Evolutionary conservation across 2,113 vertebrate species (phyloP).

Genomic region (Brevimyrus niger): DNA sequence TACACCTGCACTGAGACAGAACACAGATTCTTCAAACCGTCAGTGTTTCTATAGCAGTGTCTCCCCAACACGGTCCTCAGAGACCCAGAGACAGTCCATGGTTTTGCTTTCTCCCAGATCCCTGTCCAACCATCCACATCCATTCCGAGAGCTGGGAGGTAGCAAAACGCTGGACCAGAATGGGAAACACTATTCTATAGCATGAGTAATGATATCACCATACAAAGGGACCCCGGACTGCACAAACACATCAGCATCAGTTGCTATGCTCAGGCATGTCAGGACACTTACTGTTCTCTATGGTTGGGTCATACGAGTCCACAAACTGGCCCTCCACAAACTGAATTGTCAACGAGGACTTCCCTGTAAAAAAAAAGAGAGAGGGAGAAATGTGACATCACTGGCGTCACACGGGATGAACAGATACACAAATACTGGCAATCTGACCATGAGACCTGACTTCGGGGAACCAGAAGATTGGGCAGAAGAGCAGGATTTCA

Average conservation of each 20-base stretch:
- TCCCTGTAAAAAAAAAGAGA: constrained; percentile 71
- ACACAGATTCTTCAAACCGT: not conserved
- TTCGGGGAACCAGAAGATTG: not conserved
- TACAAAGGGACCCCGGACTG: not conserved
- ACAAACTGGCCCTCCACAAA: constrained; percentile 99
- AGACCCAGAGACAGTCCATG: not conserved
- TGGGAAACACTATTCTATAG: not conserved
- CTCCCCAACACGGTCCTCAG: not conserved
- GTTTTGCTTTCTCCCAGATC: not conserved
- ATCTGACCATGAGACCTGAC: not conserved
- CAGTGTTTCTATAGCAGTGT: not conserved
- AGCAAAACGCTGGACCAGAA: not conserved
- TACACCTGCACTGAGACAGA: not conserved
- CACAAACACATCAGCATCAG: not conserved
- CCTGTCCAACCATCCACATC: not conserved
- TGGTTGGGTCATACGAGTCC: constrained; percentile 97
- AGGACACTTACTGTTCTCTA: constrained; percentile 96
- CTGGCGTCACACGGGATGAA: not conserved
- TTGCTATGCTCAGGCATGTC: not conserved
- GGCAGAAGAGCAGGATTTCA: not conserved
- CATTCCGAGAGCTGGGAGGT: not conserved
- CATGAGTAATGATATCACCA: not conserved
- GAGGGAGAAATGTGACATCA: not conserved
- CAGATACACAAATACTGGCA: not conserved
- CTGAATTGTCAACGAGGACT: constrained; percentile 98